Evolutionary conservation across 2,888 invertebrate genomes (phyloP).

Genomic region (Patella depressa): DNA sequence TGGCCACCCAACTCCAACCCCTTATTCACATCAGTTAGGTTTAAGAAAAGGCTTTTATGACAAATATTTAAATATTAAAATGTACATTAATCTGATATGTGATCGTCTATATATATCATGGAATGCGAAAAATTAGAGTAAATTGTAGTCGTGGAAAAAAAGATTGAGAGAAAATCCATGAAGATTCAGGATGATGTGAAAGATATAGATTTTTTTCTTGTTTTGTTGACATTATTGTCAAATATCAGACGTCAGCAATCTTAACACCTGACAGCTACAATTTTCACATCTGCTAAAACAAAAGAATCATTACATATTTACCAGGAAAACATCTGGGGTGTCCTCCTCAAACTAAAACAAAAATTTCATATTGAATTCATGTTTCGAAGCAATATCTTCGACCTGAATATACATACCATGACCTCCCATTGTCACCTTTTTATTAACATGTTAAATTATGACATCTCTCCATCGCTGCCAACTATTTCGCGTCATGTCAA

Average conservation of each 20-base stretch:
- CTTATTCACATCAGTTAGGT: no score
- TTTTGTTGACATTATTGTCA: slow-evolving; percentile 9
- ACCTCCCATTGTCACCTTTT: not conserved
- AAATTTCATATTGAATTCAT: not conserved
- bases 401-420: not conserved
- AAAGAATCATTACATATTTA: slow-evolving; percentile 3
- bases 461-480: no score
- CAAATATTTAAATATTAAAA: no score
- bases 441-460: not conserved
- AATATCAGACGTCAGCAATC: not conserved
- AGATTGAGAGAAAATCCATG: no score
- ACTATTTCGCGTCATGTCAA: no score
- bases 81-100: no score
- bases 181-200: not conserved
- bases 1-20: no score
- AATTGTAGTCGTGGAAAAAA: no score
- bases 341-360: not conserved
- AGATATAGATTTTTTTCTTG: not conserved
- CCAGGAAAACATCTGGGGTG: not conserved
- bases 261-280: not conserved
- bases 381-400: not conserved
- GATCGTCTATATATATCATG: no score
- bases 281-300: not conserved
- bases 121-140: no score
- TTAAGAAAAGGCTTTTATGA: no score